Evolutionary conservation across 2,888 invertebrate genomes (phyloP).

Genomic region (Leptarthrus brevirostris): DNA sequence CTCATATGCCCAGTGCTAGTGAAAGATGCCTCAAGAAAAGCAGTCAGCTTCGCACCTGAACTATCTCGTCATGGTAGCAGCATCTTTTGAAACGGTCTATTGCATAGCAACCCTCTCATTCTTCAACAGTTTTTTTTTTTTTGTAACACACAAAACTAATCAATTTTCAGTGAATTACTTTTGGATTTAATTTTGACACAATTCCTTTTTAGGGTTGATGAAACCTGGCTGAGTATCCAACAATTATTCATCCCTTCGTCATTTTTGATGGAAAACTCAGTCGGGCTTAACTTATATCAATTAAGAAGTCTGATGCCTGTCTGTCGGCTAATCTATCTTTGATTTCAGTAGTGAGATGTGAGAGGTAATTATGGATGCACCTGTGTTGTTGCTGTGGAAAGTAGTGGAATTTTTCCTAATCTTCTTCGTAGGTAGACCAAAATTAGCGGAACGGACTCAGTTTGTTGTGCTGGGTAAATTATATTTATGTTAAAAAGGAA

Average conservation of each 20-base stretch:
- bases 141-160: constrained; percentile 8
- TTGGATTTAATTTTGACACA: neutral
- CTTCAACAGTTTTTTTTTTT: constrained; percentile 1
- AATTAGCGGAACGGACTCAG: constrained; percentile 18
- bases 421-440: neutral
- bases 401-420: neutral
- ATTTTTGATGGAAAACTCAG: constrained; percentile 33
- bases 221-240: constrained; percentile 5
- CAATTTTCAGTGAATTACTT: constrained; percentile 6
- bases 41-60: neutral
- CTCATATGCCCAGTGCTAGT: neutral
- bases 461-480: constrained; percentile 21
- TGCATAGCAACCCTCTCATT: constrained; percentile 14
- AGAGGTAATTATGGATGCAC: constrained; percentile 12
- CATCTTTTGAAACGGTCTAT: constrained; percentile 7
- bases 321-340: constrained; percentile 44
- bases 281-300: constrained; percentile 38
- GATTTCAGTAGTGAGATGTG: constrained; percentile 22
- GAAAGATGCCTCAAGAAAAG: too few species aligned
- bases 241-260: constrained; percentile 37
- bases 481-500: too few species aligned
- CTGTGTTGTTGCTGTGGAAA: constrained; percentile 4
- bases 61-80: neutral
- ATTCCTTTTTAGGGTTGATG: neutral
- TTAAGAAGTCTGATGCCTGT: constrained; percentile 14